Base-by-base conservation (phyloP, 2,888 invertebrate genomes). In the Prenolepis imparis region DNA sequence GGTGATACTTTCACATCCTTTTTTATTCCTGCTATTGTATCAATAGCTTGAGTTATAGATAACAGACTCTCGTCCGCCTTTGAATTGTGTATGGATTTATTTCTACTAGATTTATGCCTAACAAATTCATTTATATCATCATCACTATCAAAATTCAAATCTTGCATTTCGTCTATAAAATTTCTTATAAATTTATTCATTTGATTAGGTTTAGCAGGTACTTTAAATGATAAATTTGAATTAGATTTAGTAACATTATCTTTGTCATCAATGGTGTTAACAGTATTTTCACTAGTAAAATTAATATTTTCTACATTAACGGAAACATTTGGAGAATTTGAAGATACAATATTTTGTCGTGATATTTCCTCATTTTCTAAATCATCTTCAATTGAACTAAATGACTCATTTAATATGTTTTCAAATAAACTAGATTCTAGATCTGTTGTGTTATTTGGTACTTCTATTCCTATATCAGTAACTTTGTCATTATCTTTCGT, bases 391-490 rank as follows among this genome's bases (percentile, higher is more conserved):
- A 83, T 82, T 15, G 86, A 87, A 32, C 88, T 86, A 15, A 87
- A 88, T 11, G 90, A 88, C 9, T 87, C 86, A 32, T 88, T 64
- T 24, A 91, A 68, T 44, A 92, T 68, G 39, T 90, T 85, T 36
- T 91, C 90, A 36, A 91, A 91, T 44, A 63, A 70, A 5, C 83
- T 67, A 8, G 73, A 9, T 41, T 77, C 67, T 1, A 68, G 36
- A n/a, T 72, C 32, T 41, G 72, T 21, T 12, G 8, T 11, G 24
- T 55, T 64, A 63, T 52, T 55, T 61, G 21, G 21, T 11, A 36
- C 9, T 36, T 24, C 12, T 18, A 32, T 24, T 48, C 9, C 36
- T 24, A 21, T 11, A 21, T n/a, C 21, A 24, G 36, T 24, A 52
- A n/a, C 15, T 36, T 63, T 18, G 21, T 48, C 28, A 24, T 64